Percentiles rank a stretch among this genome's conserved stretches.
Conservation (phyloP, 2,797 vertebrate species). For the Enoplosus armatus region DNA sequence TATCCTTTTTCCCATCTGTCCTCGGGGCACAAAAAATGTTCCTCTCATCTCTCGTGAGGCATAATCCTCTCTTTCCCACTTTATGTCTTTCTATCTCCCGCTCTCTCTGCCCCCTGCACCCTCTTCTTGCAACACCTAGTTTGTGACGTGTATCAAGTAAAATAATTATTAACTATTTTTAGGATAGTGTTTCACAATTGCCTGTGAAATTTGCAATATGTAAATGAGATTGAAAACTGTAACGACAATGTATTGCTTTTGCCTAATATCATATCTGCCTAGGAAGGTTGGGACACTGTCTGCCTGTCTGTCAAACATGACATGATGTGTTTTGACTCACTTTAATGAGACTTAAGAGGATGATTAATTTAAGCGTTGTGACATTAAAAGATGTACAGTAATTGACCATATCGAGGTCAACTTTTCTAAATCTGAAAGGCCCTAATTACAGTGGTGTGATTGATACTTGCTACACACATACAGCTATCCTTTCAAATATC, state of each 20-base stretch:
- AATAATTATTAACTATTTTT: background rate
- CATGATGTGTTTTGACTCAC: conserved; percentile 8
- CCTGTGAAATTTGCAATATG: background rate
- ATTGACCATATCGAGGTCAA: conserved; percentile 8
- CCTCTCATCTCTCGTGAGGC: conserved; percentile 56
- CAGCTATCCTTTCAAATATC: background rate
- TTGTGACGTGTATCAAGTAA: background rate
- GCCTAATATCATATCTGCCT: background rate
- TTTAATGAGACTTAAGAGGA: conserved; percentile 12
- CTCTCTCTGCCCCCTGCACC: background rate
- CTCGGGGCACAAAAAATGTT: conserved; percentile 58
- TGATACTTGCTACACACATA: background rate
- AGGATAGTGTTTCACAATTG: background rate
- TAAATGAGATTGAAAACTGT: background rate
- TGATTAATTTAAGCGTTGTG: conserved; percentile 9
- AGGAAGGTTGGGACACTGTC: background rate
- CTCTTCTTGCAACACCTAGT: conserved; percentile 16
- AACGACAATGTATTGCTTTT: background rate
- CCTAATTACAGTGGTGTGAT: background rate
- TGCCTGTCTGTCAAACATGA: background rate
- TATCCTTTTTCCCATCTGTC: conserved; percentile 61
- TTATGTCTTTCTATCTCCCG: conserved; percentile 14
- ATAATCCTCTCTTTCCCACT: conserved; percentile 50
- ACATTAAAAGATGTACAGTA: conserved; percentile 3
- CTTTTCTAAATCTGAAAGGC: conserved; percentile 4